Conservation (phyloP, 2,797 vertebrate species). For the Echeneis naucrates region DNA sequence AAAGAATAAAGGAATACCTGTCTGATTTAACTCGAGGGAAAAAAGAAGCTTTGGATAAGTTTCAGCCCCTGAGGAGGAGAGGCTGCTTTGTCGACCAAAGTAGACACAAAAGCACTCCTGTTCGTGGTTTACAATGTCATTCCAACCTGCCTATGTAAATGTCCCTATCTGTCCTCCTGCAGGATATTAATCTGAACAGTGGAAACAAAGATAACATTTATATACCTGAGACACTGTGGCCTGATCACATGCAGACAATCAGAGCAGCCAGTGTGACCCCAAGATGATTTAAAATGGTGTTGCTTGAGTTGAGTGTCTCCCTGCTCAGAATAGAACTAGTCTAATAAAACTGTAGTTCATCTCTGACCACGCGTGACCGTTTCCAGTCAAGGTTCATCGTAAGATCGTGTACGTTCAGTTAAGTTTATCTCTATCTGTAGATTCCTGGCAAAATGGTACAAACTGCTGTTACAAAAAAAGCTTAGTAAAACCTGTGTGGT, state of each 20-base stretch:
- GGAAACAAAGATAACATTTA: constrained; percentile 43
- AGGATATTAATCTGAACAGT: constrained; percentile 49
- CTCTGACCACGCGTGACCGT: not conserved
- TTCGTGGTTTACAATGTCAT: constrained; percentile 40
- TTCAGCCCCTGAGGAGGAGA: constrained; percentile 56
- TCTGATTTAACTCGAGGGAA: constrained; percentile 20
- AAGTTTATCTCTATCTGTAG: constrained; percentile 12
- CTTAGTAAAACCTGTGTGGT: not conserved
- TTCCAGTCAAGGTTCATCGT: constrained; percentile 2
- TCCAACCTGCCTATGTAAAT: constrained; percentile 24
- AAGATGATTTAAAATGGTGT: not conserved
- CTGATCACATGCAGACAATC: constrained; percentile 44
- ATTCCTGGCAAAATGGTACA: constrained; percentile 10
- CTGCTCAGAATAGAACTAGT: not conserved
- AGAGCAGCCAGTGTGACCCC: constrained; percentile 11
- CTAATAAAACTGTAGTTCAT: not conserved
- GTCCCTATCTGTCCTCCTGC: not conserved
- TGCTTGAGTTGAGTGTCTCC: not conserved
- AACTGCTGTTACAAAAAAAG: not conserved
- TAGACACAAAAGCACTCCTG: constrained; percentile 63
- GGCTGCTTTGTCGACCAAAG: constrained; percentile 8
- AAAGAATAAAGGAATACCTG: constrained; percentile 42
- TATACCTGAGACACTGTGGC: constrained; percentile 7
- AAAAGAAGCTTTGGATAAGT: constrained; percentile 51
- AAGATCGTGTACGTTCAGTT: too few species aligned